Evolutionary conservation across 1,140 invertebrate genomes (phyloP).

Genomic region (Portunus trituberculatus): DNA sequence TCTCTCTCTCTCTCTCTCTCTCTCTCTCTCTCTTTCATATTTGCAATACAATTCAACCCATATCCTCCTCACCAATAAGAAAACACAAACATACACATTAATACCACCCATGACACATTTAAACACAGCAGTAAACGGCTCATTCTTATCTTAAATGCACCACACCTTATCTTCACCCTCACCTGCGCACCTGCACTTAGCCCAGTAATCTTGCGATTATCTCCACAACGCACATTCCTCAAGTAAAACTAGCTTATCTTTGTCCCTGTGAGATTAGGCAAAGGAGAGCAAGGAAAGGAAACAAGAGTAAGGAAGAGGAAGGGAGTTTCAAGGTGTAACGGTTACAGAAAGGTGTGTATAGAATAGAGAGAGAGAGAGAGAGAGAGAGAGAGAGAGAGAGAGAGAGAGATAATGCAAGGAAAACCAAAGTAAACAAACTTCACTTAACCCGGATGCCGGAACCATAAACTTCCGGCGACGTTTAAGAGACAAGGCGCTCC

Average conservation of each 20-base stretch:
- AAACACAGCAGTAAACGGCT: not conserved
- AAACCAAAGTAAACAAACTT: too few species aligned
- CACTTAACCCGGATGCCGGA: too few species aligned
- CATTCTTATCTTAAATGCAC: not conserved
- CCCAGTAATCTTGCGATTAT: not conserved
- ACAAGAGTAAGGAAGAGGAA: not conserved
- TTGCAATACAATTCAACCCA: not conserved
- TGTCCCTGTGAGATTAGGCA: not conserved
- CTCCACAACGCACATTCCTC: not conserved
- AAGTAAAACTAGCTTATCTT: not conserved
- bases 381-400: too few species aligned
- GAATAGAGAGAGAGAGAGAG: not conserved
- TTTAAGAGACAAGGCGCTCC: too few species aligned
- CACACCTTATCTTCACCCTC: not conserved
- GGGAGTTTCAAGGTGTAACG: not conserved
- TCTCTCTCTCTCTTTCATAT: slow-evolving; percentile 10
- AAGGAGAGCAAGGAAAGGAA: not conserved
- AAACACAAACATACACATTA: not conserved
- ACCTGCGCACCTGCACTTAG: not conserved
- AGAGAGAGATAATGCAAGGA: too few species aligned
- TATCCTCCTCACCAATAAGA: not conserved
- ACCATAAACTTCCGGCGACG: too few species aligned
- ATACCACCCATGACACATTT: not conserved
- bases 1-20: slow-evolving; percentile 20
- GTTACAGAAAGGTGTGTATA: not conserved